phyloP scores from a whole-genome alignment of 2,797 vertebrate species.

The Rhincodon typus region DNA sequence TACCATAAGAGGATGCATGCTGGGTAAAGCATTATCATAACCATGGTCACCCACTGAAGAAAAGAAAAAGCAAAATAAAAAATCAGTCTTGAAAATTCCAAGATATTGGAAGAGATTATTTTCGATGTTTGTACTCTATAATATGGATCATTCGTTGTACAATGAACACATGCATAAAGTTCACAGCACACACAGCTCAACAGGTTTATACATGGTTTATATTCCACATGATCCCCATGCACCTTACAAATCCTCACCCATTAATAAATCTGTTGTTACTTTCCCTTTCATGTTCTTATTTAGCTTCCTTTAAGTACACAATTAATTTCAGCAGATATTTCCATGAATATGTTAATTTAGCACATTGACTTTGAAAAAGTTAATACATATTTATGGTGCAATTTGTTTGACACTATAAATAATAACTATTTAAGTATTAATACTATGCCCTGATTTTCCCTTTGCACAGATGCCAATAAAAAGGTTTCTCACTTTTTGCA shows the following conservation, averaged over 20 bases:
- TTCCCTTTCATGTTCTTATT: neutral
- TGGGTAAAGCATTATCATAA: constrained; percentile 78
- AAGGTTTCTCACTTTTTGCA: too few relatives aligned
- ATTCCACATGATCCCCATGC: neutral
- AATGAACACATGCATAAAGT: neutral
- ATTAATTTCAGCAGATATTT: neutral
- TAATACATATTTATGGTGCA: neutral
- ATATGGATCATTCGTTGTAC: neutral
- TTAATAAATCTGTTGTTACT: neutral
- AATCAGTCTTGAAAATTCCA: too few relatives aligned
- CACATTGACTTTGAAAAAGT: neutral
- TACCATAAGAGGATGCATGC: constrained; percentile 91
- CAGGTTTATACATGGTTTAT: neutral
- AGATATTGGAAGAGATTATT: neutral
- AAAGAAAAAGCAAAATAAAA: constrained; percentile 33
- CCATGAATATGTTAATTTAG: neutral
- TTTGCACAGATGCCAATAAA: neutral
- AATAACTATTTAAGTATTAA: neutral
- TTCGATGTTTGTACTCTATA: neutral
- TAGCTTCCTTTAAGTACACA: neutral
- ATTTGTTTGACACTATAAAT: neutral
- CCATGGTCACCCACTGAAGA: constrained; percentile 86
- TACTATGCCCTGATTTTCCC: neutral
- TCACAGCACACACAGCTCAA: neutral
- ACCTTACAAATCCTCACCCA: neutral